Conservation (phyloP, 2,888 invertebrate genomes). For the Conus canariensis region DNA sequence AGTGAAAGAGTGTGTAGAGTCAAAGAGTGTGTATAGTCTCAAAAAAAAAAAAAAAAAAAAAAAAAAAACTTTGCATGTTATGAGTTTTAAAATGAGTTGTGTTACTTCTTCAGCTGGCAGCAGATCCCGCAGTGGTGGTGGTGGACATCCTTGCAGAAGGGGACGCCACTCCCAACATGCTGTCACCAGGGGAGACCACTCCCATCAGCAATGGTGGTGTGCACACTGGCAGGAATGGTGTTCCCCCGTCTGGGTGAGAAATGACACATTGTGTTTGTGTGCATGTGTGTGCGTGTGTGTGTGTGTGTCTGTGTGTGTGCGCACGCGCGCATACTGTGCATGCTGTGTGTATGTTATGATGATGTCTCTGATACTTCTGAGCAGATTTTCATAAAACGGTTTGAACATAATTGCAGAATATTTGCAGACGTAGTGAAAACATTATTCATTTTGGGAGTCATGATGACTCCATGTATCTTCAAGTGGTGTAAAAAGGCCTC, state of each 20-base stretch:
- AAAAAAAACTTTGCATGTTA: no score
- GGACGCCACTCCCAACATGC: not conserved
- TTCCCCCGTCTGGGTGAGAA: not conserved
- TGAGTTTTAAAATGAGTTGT: no score
- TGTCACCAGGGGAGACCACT: constrained; percentile 22
- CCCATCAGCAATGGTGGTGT: constrained; percentile 4
- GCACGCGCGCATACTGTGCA: no score
- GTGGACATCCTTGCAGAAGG: constrained; percentile 12
- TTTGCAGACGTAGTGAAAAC: no score
- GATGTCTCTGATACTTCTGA: no score
- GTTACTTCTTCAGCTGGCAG: not conserved
- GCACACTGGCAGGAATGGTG: not conserved
- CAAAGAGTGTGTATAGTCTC: not conserved
- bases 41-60: not conserved
- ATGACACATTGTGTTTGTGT: not conserved
- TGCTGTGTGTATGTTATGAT: not conserved
- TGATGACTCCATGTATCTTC: no score
- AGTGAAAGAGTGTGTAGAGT: not conserved
- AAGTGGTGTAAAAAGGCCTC: no score
- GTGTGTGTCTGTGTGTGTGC: not conserved
- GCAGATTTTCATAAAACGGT: no score
- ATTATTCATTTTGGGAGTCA: no score
- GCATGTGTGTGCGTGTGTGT: not conserved
- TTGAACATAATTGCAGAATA: no score
- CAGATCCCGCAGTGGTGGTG: not conserved